Evolutionary conservation across 2,888 invertebrate genomes (phyloP).

Genomic region (Nasonia oneida): DNA sequence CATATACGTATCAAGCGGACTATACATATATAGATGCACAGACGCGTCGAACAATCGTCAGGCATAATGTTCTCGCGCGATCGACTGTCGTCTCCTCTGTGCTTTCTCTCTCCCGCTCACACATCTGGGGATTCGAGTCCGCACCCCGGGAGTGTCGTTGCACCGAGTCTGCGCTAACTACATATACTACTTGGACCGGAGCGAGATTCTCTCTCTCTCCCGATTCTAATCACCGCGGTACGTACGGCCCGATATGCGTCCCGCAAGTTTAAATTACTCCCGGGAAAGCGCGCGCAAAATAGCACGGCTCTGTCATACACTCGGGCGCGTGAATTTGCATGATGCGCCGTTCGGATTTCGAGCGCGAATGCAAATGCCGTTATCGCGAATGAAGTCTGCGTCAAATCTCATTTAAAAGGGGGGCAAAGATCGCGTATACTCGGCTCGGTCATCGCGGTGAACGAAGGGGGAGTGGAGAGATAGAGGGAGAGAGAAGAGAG

Average conservation of each 20-base stretch:
- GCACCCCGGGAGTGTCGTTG: conserved; percentile 51
- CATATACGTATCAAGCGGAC: background rate
- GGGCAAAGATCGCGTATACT: background rate
- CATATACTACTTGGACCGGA: background rate
- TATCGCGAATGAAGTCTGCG: conserved; percentile 46
- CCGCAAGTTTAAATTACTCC: conserved; percentile 66
- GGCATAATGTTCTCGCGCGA: conserved; percentile 21
- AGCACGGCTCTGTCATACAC: conserved; percentile 1
- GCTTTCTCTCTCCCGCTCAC: background rate
- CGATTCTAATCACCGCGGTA: conserved; percentile 62
- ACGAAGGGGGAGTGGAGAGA: conserved; percentile 35
- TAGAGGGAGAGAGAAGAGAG: conserved; percentile 12
- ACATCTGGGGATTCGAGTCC: conserved; percentile 23
- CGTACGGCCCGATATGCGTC: conserved; percentile 47
- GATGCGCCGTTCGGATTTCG: conserved; percentile 32
- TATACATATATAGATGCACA: background rate
- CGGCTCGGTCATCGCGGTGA: background rate
- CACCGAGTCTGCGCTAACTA: background rate
- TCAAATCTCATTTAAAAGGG: conserved; percentile 53
- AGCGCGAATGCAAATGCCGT: conserved; percentile 60
- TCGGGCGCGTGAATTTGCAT: background rate
- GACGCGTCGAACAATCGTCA: conserved; percentile 28
- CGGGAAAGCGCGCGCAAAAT: conserved; percentile 32
- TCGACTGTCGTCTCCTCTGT: conserved; percentile 30
- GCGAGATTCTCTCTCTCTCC: conserved; percentile 18